phyloP scores from a whole-genome alignment of 2,888 invertebrate species.

The Amiota communis region DNA sequence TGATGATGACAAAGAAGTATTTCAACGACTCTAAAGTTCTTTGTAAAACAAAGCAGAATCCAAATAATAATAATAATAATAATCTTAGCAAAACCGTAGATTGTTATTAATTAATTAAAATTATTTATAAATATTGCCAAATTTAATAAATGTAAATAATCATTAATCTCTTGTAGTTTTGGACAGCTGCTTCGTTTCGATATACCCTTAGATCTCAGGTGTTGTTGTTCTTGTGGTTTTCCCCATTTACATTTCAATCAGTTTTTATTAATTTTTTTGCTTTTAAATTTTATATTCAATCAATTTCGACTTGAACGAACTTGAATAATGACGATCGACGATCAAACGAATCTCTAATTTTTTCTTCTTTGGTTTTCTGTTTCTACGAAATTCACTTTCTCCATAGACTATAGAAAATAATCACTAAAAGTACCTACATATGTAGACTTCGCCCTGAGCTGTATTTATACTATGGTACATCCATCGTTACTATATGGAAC shows the following conservation, averaged over 20 bases:
- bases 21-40: too few species aligned
- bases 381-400: conserved; percentile 24
- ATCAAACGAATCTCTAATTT: background rate
- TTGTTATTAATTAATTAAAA: conserved; percentile 25
- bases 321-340: conserved; percentile 10
- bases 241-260: conserved; percentile 21
- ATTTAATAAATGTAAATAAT: conserved; percentile 21
- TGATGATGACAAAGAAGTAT: too few species aligned
- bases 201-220: too few species aligned
- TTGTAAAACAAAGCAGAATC: too few species aligned
- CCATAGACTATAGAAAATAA: background rate
- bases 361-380: background rate
- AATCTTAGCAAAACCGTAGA: too few species aligned
- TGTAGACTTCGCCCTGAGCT: too few species aligned
- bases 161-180: conserved; percentile 21
- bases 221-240: conserved; percentile 5
- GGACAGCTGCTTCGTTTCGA: conserved; percentile 11
- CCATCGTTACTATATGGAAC: too few species aligned
- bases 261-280: conserved; percentile 1
- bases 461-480: too few species aligned
- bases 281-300: background rate
- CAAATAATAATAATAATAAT: too few species aligned
- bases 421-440: too few species aligned
- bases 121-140: conserved; percentile 15
- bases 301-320: conserved; percentile 22